Conservation (phyloP, 2,888 invertebrate species). For the Acanthopleura granulata region DNA sequence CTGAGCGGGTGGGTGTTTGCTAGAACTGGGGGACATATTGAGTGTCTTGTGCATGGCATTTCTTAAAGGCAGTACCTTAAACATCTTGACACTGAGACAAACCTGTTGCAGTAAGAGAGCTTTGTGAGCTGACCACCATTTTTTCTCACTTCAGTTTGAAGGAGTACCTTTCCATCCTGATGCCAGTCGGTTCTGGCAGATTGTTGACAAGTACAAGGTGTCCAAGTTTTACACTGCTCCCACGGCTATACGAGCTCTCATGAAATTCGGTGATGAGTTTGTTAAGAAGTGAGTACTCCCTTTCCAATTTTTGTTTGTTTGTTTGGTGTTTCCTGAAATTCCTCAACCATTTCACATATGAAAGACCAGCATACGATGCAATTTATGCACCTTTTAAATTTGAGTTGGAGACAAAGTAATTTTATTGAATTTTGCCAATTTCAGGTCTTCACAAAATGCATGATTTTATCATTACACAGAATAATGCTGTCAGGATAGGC, state of each 20-base stretch:
- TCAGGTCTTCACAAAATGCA: no score
- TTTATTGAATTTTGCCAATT: no score
- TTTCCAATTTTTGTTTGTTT: no score
- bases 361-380: no score
- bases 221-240: conserved; percentile 98
- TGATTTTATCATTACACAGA: no score
- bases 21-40: not conserved
- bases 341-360: no score
- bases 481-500: no score
- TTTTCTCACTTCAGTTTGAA: conserved; percentile 74
- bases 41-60: not conserved
- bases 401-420: no score
- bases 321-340: no score
- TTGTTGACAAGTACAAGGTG: conserved; percentile 92
- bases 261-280: conserved; percentile 91
- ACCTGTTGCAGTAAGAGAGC: not conserved
- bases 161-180: conserved; percentile 96
- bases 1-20: not conserved
- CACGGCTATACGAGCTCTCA: conserved; percentile 94
- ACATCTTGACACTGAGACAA: no score
- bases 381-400: no score
- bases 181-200: conserved; percentile 92
- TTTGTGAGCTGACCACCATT: not conserved
- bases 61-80: no score
- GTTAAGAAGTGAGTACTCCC: conserved; percentile 77